phyloP scores from a whole-genome alignment of 2,113 vertebrate species.

The Thinocorus orbignyianus region DNA sequence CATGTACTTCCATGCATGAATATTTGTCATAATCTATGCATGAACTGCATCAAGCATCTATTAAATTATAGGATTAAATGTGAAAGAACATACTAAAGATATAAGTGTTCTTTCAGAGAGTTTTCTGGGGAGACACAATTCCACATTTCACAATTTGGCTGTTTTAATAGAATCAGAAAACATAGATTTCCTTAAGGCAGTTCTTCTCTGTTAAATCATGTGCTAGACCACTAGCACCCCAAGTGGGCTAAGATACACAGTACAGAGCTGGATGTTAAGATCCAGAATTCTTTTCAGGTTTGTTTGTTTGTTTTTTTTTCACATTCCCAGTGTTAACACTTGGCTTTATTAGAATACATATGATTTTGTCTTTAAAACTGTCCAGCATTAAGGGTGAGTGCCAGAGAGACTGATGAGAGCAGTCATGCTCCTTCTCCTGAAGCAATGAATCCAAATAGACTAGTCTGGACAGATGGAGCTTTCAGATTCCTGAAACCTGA shows the following conservation, averaged over 20 bases:
- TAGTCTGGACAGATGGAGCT: neutral
- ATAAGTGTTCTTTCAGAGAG: neutral
- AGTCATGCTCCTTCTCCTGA: neutral
- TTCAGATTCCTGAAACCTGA: neutral
- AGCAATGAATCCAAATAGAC: neutral
- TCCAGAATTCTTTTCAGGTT: neutral
- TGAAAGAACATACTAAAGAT: neutral
- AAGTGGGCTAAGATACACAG: neutral
- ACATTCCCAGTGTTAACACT: neutral
- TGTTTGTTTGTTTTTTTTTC: too few species aligned
- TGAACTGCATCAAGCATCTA: neutral
- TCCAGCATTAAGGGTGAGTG: neutral
- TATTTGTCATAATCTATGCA: neutral
- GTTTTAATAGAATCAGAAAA: neutral
- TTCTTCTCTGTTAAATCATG: neutral
- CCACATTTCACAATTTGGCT: neutral
- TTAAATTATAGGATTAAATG: neutral
- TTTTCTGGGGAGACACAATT: neutral
- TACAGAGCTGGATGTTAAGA: neutral
- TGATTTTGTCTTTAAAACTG: neutral
- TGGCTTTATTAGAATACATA: neutral
- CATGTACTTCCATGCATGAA: neutral
- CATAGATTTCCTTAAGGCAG: neutral
- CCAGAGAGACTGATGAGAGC: neutral
- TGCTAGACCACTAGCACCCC: neutral